Evolutionary conservation across 1,140 invertebrate species (phyloP).

Genomic region (Drosophila nigromelanica): DNA sequence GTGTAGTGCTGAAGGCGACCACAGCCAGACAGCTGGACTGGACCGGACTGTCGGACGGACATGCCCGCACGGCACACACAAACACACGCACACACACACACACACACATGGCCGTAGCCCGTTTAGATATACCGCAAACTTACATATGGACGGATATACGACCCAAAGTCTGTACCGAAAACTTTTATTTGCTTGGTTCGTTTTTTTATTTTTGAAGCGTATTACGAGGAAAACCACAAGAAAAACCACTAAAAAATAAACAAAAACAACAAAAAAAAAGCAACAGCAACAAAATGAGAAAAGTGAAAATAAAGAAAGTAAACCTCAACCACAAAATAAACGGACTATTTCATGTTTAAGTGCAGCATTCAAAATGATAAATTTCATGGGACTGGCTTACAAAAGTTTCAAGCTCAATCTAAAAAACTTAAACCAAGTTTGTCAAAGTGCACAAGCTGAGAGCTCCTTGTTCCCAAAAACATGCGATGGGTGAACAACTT

Average conservation of each 20-base stretch:
- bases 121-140: slow-evolving; percentile 11
- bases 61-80: neutral
- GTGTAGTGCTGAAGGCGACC: slow-evolving; percentile 9
- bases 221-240: slow-evolving; percentile 3
- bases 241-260: slow-evolving; percentile 5
- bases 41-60: neutral
- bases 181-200: slow-evolving; percentile 30
- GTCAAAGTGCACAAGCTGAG: slow-evolving; percentile 3
- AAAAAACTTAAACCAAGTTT: slow-evolving; percentile 10
- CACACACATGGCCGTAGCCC: neutral
- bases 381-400: slow-evolving; percentile 14
- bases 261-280: slow-evolving; percentile 1
- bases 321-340: slow-evolving; percentile 27
- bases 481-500: no score
- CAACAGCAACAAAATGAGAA: neutral
- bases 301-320: slow-evolving; percentile 1
- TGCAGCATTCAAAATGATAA: slow-evolving; percentile 49
- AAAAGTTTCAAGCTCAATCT: slow-evolving; percentile 20
- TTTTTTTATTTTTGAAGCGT: slow-evolving; percentile 7
- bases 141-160: slow-evolving; percentile 17
- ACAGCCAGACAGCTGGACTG: slow-evolving; percentile 9
- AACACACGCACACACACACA: neutral
- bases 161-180: slow-evolving; percentile 22
- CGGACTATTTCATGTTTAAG: slow-evolving; percentile 44
- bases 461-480: slow-evolving; percentile 4